A percentile compares a stretch with the other conserved stretches of the same genome.
Conservation (phyloP, 2,888 invertebrate genomes). For the Sphecodes monilicornis region DNA sequence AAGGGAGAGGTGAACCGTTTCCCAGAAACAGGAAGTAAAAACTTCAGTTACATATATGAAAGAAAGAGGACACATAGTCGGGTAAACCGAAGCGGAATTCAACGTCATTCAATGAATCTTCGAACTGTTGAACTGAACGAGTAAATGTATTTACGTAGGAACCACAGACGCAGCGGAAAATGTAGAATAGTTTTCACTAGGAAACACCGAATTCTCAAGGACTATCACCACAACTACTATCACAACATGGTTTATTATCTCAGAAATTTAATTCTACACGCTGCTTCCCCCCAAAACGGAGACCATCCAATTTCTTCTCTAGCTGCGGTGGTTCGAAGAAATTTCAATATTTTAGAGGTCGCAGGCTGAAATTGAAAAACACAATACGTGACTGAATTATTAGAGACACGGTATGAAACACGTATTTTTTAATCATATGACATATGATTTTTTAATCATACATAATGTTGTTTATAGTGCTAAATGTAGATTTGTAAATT, state of each 20-base stretch:
- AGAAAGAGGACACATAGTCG: slow-evolving; percentile 20
- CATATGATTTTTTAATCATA: too few relatives aligned
- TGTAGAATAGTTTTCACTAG: slow-evolving; percentile 21
- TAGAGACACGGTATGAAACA: too few relatives aligned
- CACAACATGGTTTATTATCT: neutral
- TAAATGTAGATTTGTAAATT: too few relatives aligned
- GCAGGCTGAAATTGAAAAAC: too few relatives aligned
- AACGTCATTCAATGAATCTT: slow-evolving; percentile 8
- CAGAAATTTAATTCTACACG: neutral
- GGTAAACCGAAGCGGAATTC: neutral
- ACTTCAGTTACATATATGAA: neutral
- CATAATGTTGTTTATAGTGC: too few relatives aligned
- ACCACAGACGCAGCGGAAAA: neutral
- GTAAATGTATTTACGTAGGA: slow-evolving; percentile 12
- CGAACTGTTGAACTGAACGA: slow-evolving; percentile 1
- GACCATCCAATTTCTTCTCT: neutral
- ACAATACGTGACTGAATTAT: too few relatives aligned
- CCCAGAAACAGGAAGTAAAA: neutral
- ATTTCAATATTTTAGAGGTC: neutral
- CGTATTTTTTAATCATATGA: too few relatives aligned
- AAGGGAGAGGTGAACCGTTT: neutral
- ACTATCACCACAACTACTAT: neutral
- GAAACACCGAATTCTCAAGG: neutral
- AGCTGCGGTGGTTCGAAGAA: neutral
- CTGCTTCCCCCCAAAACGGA: neutral